A percentile compares a stretch with the other conserved stretches of the same genome.
These are phyloP conservation scores for Microctenopoma stevenorrisi DNA, from an alignment of 2,797 vertebrate species.

Conservation along the genomic window DNA sequence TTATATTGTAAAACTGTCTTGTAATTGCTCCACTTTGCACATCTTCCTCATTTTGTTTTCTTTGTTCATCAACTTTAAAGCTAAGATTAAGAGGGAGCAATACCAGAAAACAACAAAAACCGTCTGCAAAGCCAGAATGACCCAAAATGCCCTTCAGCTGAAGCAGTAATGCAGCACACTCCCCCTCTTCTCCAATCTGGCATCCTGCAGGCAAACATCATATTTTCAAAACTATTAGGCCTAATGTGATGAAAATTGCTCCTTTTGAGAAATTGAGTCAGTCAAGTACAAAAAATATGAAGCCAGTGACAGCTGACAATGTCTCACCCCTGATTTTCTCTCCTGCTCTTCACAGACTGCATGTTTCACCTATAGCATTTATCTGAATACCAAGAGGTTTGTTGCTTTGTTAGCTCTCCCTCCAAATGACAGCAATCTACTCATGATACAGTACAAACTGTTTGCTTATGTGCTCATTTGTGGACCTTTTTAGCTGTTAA, in stretches of 20 bases:
- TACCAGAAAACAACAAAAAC: slow-evolving; percentile 3
- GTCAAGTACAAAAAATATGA: slow-evolving; percentile 32
- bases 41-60: not conserved
- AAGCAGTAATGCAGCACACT: slow-evolving; percentile 17
- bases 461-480: slow-evolving; percentile 33
- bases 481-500: slow-evolving; percentile 42
- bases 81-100: slow-evolving; percentile 13
- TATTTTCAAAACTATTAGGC: slow-evolving; percentile 51
- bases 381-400: slow-evolving; percentile 33
- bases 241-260: slow-evolving; percentile 41
- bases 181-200: slow-evolving; percentile 23
- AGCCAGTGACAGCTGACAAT: slow-evolving; percentile 35
- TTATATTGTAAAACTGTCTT: slow-evolving; percentile 13
- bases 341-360: slow-evolving; percentile 11
- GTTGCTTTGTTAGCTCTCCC: slow-evolving; percentile 13
- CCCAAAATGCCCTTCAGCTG: slow-evolving; percentile 43
- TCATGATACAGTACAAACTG: slow-evolving; percentile 19
- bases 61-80: slow-evolving; percentile 9
- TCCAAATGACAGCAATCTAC: slow-evolving; percentile 37
- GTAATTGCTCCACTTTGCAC: slow-evolving; percentile 4
- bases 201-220: slow-evolving; percentile 41
- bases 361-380: slow-evolving; percentile 31
- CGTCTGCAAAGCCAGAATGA: slow-evolving; percentile 18
- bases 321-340: not conserved
- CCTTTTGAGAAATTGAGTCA: slow-evolving; percentile 22